These are phyloP conservation scores for Diachasmimorpha longicaudata DNA, from an alignment of 1,140 invertebrate species.

Conservation along the genomic window DNA sequence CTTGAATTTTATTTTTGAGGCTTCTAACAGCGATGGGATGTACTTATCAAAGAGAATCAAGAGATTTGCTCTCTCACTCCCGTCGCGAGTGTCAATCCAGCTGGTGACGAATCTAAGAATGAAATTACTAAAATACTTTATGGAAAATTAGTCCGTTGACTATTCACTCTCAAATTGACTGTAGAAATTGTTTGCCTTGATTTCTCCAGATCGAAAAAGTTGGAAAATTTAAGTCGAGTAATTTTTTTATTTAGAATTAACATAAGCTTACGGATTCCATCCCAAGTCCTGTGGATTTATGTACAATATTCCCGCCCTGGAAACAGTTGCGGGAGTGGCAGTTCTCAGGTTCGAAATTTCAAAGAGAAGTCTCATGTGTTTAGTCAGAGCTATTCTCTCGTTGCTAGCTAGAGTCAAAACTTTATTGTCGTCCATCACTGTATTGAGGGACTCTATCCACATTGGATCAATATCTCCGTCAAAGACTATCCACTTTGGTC, in stretches of 20 bases:
- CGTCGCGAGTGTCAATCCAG: constrained; percentile 87
- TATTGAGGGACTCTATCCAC: constrained; percentile 96
- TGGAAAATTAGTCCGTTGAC: too few species aligned
- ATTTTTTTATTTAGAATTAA: constrained; percentile 14
- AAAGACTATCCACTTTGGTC: constrained; percentile 94
- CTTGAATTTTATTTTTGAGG: constrained; percentile 80
- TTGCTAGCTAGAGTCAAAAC: constrained; percentile 90
- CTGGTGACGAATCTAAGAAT: constrained; percentile 77
- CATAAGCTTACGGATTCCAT: constrained; percentile 85
- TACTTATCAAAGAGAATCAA: constrained; percentile 94
- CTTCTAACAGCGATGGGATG: constrained; percentile 84
- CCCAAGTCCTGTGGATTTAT: constrained; percentile 95
- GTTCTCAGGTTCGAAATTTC: constrained; percentile 89
- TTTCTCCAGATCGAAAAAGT: too few species aligned
- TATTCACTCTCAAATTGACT: too few species aligned
- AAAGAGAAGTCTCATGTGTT: constrained; percentile 89
- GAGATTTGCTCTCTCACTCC: constrained; percentile 79
- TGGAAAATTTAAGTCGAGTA: too few species aligned
- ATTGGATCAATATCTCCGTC: constrained; percentile 97
- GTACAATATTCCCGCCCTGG: constrained; percentile 88
- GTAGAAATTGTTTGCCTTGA: too few species aligned
- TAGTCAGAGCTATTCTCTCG: constrained; percentile 90
- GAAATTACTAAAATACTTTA: too few species aligned
- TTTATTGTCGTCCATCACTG: constrained; percentile 86
- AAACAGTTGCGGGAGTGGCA: constrained; percentile 95